A percentile compares a stretch with the other conserved stretches of the same genome.
phyloP scores from a whole-genome alignment of 2,797 vertebrate species.

The Acanthis flammea region DNA sequence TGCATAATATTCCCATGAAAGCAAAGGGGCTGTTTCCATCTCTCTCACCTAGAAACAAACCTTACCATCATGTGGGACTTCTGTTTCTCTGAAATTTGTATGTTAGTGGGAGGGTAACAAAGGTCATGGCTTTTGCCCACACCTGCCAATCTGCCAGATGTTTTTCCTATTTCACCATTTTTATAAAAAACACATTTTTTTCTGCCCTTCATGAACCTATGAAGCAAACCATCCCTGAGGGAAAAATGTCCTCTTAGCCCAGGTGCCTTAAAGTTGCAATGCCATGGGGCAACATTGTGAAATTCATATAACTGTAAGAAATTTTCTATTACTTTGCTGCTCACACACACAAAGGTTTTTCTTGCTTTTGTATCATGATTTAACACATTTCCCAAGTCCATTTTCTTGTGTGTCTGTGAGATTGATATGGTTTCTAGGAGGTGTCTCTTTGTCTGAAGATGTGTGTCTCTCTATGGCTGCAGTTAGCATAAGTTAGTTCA shows the following conservation, averaged over 20 bases:
- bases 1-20: background rate
- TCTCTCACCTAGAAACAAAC: background rate
- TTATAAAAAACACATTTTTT: background rate
- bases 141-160: background rate
- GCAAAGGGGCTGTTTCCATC: background rate
- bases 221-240: background rate
- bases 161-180: background rate
- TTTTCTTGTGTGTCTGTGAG: background rate
- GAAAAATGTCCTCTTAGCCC: background rate
- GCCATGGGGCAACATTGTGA: rapidly evolving
- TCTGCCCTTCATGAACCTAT: background rate
- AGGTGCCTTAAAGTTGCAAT: background rate
- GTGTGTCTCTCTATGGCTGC: background rate
- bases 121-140: background rate
- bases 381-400: background rate
- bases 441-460: background rate
- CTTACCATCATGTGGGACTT: rapidly evolving
- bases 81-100: background rate
- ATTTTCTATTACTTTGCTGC: background rate
- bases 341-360: background rate
- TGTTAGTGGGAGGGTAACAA: background rate
- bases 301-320: background rate
- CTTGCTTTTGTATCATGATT: background rate
- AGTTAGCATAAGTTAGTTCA: background rate
- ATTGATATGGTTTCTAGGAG: background rate